Conservation (phyloP, 2,113 vertebrate genomes). For the Xiphophorus maculatus region DNA sequence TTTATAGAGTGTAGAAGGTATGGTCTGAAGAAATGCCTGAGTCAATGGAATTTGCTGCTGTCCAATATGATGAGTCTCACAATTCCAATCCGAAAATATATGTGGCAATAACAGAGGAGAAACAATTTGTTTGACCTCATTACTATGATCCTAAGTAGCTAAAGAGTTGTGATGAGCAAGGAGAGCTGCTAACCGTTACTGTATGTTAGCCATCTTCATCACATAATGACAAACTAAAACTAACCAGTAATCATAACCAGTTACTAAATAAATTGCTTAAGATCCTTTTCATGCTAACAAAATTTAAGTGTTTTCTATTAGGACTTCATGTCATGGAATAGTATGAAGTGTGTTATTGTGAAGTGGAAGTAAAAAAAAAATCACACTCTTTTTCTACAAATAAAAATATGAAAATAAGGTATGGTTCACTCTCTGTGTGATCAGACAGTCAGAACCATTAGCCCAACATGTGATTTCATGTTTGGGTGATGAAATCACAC, state of each 20-base stretch:
- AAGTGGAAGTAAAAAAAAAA: too few relatives aligned
- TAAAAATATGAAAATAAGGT: too few relatives aligned
- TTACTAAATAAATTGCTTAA: background rate
- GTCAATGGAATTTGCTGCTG: background rate
- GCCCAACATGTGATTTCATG: too few relatives aligned
- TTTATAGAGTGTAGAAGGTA: background rate
- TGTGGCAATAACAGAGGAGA: background rate
- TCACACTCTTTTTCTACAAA: too few relatives aligned
- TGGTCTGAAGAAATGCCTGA: background rate
- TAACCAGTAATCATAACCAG: background rate
- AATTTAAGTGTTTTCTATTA: too few relatives aligned
- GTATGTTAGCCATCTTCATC: background rate
- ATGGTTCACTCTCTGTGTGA: too few relatives aligned
- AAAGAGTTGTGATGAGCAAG: background rate
- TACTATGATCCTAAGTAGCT: background rate
- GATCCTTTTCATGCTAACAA: background rate
- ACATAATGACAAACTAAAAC: background rate
- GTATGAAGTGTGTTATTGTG: too few relatives aligned
- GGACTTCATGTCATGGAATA: too few relatives aligned
- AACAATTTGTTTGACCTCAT: background rate
- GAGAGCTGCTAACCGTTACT: background rate
- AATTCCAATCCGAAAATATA: background rate
- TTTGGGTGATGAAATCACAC: too few relatives aligned
- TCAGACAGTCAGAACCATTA: too few relatives aligned
- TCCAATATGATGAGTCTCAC: background rate